Conservation (phyloP, 2,113 vertebrate genomes). For the Malurus elegans region DNA sequence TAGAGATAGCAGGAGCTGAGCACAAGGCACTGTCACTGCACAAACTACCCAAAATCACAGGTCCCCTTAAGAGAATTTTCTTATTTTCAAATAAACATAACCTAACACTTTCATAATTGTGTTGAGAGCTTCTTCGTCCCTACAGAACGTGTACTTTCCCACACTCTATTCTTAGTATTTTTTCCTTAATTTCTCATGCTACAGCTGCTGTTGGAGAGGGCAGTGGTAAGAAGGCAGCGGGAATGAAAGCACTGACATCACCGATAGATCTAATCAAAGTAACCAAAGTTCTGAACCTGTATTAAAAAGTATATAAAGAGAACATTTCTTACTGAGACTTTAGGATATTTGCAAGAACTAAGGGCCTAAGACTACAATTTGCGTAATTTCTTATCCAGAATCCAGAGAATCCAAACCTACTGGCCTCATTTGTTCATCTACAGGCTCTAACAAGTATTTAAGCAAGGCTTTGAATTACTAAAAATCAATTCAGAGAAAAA, state of each 20-base stretch:
- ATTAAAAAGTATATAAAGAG: neutral
- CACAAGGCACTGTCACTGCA: neutral
- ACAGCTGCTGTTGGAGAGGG: neutral
- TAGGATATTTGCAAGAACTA: neutral
- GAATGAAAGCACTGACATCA: neutral
- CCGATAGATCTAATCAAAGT: neutral
- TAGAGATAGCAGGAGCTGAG: neutral
- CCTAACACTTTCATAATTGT: neutral
- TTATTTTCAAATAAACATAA: neutral
- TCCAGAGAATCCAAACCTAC: neutral
- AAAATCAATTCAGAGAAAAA: neutral
- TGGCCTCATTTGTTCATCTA: neutral
- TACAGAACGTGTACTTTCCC: fast-evolving
- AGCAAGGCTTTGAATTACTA: neutral
- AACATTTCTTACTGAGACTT: neutral
- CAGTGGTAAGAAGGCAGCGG: neutral
- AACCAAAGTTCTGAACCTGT: neutral
- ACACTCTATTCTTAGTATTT: neutral
- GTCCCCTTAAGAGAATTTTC: neutral
- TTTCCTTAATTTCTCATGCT: neutral
- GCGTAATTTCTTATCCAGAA: neutral
- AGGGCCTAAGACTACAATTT: neutral
- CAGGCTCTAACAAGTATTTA: neutral
- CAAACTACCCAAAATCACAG: neutral
- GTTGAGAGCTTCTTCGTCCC: neutral